These are phyloP conservation scores for Eristalis tenax DNA, from an alignment of 2,888 invertebrate genomes.

Conservation along the genomic window DNA sequence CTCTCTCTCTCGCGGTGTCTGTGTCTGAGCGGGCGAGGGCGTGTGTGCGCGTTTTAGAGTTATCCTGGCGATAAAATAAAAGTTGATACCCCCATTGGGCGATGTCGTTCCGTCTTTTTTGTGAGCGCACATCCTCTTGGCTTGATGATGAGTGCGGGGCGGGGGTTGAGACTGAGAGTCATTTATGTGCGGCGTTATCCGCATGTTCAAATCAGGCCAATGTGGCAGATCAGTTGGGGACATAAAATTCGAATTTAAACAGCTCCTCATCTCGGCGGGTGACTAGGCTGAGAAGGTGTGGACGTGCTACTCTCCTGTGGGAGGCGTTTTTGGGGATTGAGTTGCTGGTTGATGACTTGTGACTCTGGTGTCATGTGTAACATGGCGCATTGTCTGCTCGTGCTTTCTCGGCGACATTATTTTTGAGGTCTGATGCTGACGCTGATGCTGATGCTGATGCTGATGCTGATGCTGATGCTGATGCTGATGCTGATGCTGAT, in stretches of 20 bases:
- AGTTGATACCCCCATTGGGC: constrained; percentile 67
- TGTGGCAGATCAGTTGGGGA: constrained; percentile 61
- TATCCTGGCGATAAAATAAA: constrained; percentile 68
- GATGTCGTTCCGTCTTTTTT: constrained; percentile 49
- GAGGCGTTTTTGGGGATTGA: too few species aligned
- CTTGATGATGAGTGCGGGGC: constrained; percentile 4
- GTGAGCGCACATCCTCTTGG: not conserved
- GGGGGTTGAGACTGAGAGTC: constrained; percentile 30
- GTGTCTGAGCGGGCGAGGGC: not conserved
- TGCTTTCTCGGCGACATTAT: too few species aligned
- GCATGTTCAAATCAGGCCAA: constrained; percentile 56
- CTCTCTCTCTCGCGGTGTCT: not conserved
- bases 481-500: too few species aligned
- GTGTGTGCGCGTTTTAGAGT: constrained; percentile 42
- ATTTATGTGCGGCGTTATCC: constrained; percentile 60
- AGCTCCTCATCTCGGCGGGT: too few species aligned
- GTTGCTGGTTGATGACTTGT: too few species aligned
- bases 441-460: too few species aligned
- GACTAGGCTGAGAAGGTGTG: too few species aligned
- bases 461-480: too few species aligned
- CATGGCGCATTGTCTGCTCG: too few species aligned
- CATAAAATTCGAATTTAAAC: constrained; percentile 55
- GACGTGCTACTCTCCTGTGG: too few species aligned
- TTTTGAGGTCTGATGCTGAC: too few species aligned
- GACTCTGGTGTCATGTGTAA: too few species aligned